phyloP scores from a whole-genome alignment of 2,113 vertebrate species.

The Calonectris borealis region DNA sequence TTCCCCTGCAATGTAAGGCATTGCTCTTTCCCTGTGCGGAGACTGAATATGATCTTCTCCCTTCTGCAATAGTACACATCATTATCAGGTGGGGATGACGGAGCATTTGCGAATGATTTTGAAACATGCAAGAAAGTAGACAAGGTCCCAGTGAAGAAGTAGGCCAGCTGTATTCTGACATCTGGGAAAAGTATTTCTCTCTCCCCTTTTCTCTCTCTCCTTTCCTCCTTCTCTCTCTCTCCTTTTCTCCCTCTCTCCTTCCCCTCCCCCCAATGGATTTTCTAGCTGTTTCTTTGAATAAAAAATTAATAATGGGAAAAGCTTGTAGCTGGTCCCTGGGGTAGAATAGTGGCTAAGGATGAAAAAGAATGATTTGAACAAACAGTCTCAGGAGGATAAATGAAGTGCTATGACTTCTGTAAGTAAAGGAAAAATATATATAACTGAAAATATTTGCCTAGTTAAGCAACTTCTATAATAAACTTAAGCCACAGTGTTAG shows the following conservation, averaged over 20 bases:
- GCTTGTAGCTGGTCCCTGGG: constrained; percentile 1
- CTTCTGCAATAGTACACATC: neutral
- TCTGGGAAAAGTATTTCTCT: neutral
- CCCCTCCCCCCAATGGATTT: neutral
- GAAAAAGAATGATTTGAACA: constrained; percentile 45
- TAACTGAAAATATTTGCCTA: constrained; percentile 52
- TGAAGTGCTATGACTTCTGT: constrained; percentile 26
- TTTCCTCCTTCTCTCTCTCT: too few species aligned
- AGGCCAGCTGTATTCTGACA: neutral
- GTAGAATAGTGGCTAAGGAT: constrained; percentile 38
- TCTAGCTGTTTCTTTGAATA: constrained; percentile 41
- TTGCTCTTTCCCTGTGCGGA: neutral
- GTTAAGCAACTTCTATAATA: constrained; percentile 45
- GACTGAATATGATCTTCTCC: neutral
- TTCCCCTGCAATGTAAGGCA: neutral
- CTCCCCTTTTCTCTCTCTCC: neutral
- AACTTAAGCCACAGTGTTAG: neutral
- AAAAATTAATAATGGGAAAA: constrained; percentile 42
- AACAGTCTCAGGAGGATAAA: constrained; percentile 58
- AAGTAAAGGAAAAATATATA: constrained; percentile 28
- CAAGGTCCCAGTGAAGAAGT: neutral
- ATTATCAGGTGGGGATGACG: neutral
- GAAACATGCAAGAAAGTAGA: neutral
- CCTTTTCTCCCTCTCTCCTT: too few species aligned
- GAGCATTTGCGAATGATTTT: neutral